These are phyloP conservation scores for Venustaconcha ellipsiformis DNA, from an alignment of 1,140 invertebrate genomes.

Conservation along the genomic window DNA sequence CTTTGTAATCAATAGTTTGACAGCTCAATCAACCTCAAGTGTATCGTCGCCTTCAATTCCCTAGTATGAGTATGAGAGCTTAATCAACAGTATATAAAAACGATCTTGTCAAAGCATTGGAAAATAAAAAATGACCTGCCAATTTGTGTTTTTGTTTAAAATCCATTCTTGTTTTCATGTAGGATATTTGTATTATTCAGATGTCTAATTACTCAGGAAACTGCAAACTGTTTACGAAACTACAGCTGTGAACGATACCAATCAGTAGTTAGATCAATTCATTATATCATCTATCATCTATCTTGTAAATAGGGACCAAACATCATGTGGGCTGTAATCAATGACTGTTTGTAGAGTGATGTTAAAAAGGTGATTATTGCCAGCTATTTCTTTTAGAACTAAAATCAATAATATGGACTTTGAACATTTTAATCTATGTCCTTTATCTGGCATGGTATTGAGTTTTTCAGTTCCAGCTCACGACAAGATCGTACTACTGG, in stretches of 20 bases:
- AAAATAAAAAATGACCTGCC: no score
- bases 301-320: slow-evolving; percentile 4
- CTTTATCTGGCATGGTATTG: slow-evolving; percentile 10
- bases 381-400: neutral
- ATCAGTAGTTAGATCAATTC: slow-evolving; percentile 10
- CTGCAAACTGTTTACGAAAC: slow-evolving; percentile 13
- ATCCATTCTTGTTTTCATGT: no score
- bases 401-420: neutral
- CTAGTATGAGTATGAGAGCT: no score
- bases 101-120: no score
- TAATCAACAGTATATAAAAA: no score
- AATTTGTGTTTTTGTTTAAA: no score
- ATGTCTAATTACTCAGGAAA: slow-evolving; percentile 25
- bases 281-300: slow-evolving; percentile 5
- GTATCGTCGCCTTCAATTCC: no score
- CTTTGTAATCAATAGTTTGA: no score
- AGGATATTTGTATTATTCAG: no score
- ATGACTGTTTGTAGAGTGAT: neutral
- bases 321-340: neutral
- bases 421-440: neutral
- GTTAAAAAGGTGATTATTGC: neutral
- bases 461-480: slow-evolving; percentile 12
- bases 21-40: no score
- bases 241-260: slow-evolving; percentile 7
- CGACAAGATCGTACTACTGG: no score